Evolutionary conservation across 2,113 vertebrate genomes (phyloP).

Genomic region (Neolamprologus modestus): DNA sequence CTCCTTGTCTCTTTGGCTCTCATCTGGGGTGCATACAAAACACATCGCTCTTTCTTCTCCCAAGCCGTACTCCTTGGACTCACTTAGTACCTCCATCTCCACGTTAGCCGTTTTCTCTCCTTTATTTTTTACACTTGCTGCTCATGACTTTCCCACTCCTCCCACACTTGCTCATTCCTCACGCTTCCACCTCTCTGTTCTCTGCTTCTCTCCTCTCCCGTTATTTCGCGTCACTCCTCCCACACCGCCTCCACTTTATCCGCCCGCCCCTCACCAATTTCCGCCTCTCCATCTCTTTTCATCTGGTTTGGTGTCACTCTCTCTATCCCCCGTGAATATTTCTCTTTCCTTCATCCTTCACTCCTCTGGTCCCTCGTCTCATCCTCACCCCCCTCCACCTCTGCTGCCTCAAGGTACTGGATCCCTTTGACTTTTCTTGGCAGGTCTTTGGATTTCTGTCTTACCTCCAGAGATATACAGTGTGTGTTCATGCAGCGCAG

Average conservation of each 20-base stretch:
- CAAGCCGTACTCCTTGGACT: neutral
- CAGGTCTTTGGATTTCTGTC: slow-evolving; percentile 58
- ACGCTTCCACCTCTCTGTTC: slow-evolving; percentile 18
- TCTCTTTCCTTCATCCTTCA: slow-evolving; percentile 22
- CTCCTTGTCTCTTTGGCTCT: slow-evolving; percentile 54
- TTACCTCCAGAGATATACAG: slow-evolving; percentile 39
- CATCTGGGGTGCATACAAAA: slow-evolving; percentile 25
- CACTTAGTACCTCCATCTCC: slow-evolving; percentile 21
- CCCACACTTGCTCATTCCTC: slow-evolving; percentile 39
- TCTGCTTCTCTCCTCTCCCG: slow-evolving; percentile 8
- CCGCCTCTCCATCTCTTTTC: slow-evolving; percentile 14
- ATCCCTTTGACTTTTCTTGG: slow-evolving; percentile 62
- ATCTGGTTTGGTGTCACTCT: slow-evolving; percentile 30
- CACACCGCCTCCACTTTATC: neutral
- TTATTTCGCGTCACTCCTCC: slow-evolving; percentile 13
- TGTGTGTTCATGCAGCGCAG: slow-evolving; percentile 30
- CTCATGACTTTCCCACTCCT: slow-evolving; percentile 46
- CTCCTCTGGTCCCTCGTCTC: slow-evolving; percentile 27
- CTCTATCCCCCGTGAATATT: slow-evolving; percentile 16
- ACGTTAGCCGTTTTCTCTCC: neutral
- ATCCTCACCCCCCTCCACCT: neutral
- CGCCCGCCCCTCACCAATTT: neutral
- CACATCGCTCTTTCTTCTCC: slow-evolving; percentile 32
- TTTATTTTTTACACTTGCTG: neutral
- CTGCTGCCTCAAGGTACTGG: slow-evolving; percentile 30